Conservation (phyloP, 1,140 invertebrate genomes). For the Thaumatotibia leucotreta region DNA sequence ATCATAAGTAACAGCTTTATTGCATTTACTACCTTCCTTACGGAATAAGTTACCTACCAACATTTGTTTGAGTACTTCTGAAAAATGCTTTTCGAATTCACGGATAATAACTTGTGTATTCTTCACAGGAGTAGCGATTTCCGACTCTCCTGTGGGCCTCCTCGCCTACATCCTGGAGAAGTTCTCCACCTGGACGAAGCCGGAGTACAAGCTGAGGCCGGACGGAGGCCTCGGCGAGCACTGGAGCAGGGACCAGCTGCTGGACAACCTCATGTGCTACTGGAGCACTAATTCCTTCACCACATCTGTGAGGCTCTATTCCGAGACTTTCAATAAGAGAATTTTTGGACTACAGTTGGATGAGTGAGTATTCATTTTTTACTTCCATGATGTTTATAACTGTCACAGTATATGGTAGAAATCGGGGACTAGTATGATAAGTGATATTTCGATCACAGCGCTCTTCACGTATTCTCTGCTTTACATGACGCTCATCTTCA, state of each 20-base stretch:
- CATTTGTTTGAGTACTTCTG: too few species aligned
- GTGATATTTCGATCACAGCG: too few species aligned
- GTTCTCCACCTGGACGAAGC: conserved; percentile 86
- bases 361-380: conserved; percentile 55
- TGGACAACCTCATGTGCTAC: conserved; percentile 94
- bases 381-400: too few species aligned
- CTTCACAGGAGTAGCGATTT: conserved; percentile 77
- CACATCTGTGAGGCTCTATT: conserved; percentile 85
- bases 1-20: too few species aligned
- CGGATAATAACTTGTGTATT: too few species aligned
- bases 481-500: too few species aligned
- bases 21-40: too few species aligned
- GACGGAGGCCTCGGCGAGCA: conserved; percentile 82
- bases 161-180: conserved; percentile 92
- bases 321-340: conserved; percentile 77
- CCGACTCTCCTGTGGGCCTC: conserved; percentile 81
- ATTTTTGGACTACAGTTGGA: conserved; percentile 65
- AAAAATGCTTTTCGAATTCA: too few species aligned
- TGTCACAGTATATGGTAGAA: not conserved
- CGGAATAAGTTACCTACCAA: too few species aligned
- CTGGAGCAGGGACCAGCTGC: conserved; percentile 83
- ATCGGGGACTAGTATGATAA: too few species aligned
- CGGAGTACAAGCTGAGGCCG: conserved; percentile 58
- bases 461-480: too few species aligned
- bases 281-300: conserved; percentile 88